Conservation (phyloP, 1,140 invertebrate genomes). For the Lutraria rhynchaena region DNA sequence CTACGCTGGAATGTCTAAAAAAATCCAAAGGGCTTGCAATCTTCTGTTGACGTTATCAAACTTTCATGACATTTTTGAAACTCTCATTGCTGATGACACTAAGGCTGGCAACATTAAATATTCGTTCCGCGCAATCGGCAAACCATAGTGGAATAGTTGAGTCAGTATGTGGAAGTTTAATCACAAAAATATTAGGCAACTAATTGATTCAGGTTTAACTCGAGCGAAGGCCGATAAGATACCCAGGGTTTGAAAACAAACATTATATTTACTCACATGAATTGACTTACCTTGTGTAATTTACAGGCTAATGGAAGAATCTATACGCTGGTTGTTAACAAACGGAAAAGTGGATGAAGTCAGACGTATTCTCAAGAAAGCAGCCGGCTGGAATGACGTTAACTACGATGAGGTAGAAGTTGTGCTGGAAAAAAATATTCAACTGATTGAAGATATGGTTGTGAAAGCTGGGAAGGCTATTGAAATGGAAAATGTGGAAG, state of each 20-base stretch:
- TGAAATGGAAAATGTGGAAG: not conserved
- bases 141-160: too few relatives aligned
- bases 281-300: not conserved
- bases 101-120: too few relatives aligned
- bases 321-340: slow-evolving; percentile 72
- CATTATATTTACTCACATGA: not conserved
- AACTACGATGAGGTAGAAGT: slow-evolving; percentile 49
- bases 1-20: too few relatives aligned
- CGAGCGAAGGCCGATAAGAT: not conserved
- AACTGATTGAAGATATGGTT: not conserved
- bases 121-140: too few relatives aligned
- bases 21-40: too few relatives aligned
- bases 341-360: slow-evolving; percentile 64
- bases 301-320: slow-evolving; percentile 74
- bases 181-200: too few relatives aligned
- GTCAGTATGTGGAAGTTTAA: too few relatives aligned
- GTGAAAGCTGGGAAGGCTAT: not conserved
- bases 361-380: slow-evolving; percentile 63
- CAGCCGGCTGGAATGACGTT: slow-evolving; percentile 67
- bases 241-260: too few relatives aligned
- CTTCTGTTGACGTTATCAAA: too few relatives aligned
- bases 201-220: not conserved
- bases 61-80: too few relatives aligned
- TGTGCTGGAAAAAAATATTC: not conserved
- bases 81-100: too few relatives aligned